Conservation (phyloP, 92 coral and sea anemone species). For the Metridium senile region DNA sequence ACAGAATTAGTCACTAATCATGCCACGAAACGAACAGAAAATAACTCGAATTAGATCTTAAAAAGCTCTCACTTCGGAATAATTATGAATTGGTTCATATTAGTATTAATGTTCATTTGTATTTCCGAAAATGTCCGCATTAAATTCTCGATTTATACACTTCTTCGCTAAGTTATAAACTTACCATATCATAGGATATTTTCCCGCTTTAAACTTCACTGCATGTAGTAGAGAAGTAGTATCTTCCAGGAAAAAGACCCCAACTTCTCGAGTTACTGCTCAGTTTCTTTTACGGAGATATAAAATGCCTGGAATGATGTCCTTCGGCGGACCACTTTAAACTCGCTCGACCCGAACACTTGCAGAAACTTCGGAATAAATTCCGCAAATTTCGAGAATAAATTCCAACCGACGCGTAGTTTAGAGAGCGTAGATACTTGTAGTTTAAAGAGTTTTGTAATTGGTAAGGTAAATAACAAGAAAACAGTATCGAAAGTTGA, state of each 20-base stretch:
- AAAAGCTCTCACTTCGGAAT: not conserved
- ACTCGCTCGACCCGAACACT: slow-evolving; percentile 13
- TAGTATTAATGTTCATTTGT: too few species aligned
- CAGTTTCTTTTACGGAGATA: not conserved
- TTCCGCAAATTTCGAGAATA: not conserved
- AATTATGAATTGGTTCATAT: not conserved
- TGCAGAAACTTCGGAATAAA: not conserved
- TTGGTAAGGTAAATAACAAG: not conserved
- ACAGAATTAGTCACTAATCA: not conserved
- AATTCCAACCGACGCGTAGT: not conserved
- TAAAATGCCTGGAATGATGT: slow-evolving; percentile 14
- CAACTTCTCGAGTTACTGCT: slow-evolving; percentile 16
- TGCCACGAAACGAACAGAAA: not conserved
- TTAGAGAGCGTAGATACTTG: not conserved
- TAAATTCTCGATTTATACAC: not conserved
- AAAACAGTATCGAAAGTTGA: slow-evolving; percentile 11
- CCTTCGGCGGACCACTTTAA: slow-evolving; percentile 4
- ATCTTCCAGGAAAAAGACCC: slow-evolving; percentile 21
- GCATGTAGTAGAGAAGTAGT: not conserved
- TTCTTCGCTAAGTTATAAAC: not conserved
- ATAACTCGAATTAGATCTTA: not conserved
- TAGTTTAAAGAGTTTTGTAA: not conserved
- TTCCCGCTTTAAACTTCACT: slow-evolving; percentile 13
- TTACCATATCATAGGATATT: not conserved
- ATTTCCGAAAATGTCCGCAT: not conserved